Base-by-base conservation (phyloP, 2,888 invertebrate genomes). In the Omphaloscelis lunosa region DNA sequence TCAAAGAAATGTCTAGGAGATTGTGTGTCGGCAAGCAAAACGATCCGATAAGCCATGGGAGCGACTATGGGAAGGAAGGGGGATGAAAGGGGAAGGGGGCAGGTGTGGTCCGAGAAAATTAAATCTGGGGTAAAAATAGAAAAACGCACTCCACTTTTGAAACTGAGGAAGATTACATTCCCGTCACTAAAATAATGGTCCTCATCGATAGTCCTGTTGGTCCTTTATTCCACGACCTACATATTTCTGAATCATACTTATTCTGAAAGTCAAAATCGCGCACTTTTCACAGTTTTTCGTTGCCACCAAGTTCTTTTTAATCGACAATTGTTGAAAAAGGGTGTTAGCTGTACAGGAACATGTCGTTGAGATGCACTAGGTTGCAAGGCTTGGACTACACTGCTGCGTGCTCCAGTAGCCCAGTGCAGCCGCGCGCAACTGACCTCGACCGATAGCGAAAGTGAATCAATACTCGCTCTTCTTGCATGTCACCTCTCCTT, bases 391-490 rank as follows among this genome's bases (percentile, higher is more conserved):
- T 93, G 94, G 91, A 95, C 95, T 95, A 94, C 94, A 93, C 93
- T 93, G 92, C 91, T 87, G 76, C 61, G 70, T 95, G 94, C 83
- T 93, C 96, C 89, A 95, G 92, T 96, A 95, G 93, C 96, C 96
- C 92, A 96, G 88, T 96, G 95, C 94, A 95, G 95, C 90, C 95
- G 96, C 96, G 96, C 96, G 96, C 96, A 96, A 90, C 96, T 94
- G 96, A 95, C 96, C 96, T 90, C 94, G 87, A 89, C 83, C 86
- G 96, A 95, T 93, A 91, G 95, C 88, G 95, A 96, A 91, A 96
- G 96, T 96, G 93, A 95, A 96, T 96, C 96, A 94, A 96, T 96
- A 96, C 93, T 59, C 79, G 90, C 92, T 92, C 93, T 93, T 93
- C 93, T 93, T 93, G 90, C 90, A 89, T 93, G 92, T 90, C 93